phyloP scores from a whole-genome alignment of 2,888 invertebrate genomes.

The Drosophila lacicola region DNA sequence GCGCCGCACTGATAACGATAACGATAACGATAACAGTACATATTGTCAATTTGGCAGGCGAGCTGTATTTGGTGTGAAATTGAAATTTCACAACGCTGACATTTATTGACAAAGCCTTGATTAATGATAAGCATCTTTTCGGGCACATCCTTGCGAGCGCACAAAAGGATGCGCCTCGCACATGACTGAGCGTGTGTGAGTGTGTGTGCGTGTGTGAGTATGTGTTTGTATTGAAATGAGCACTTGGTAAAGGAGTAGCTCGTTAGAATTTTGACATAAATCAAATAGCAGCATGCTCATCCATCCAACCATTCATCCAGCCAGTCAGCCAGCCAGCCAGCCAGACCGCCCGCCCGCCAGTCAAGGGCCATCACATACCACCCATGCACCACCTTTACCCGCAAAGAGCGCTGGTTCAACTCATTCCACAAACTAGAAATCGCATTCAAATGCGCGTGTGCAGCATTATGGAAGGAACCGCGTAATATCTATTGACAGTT shows the following conservation, averaged over 20 bases:
- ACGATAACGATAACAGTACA: conserved; percentile 46
- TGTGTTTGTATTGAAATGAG: conserved; percentile 48
- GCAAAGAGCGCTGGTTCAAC: conserved; percentile 15
- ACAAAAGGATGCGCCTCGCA: conserved; percentile 59
- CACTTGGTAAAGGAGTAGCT: conserved; percentile 62
- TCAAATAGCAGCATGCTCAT: conserved; percentile 83
- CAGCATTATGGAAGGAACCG: conserved; percentile 84
- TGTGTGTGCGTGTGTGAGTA: conserved; percentile 8
- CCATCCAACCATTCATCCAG: conserved; percentile 53
- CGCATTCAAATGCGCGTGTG: conserved; percentile 67
- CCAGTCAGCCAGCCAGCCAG: conserved; percentile 20
- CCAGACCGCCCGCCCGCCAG: conserved; percentile 19
- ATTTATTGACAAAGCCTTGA: conserved; percentile 85
- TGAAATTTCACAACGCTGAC: conserved; percentile 83
- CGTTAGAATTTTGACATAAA: conserved; percentile 84
- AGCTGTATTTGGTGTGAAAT: conserved; percentile 78
- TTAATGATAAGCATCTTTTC: conserved; percentile 82
- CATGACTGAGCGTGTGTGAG: conserved; percentile 35
- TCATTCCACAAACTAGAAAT: background rate
- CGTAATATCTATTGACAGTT: conserved; percentile 85
- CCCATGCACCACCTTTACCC: conserved; percentile 17
- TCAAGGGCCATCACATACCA: conserved; percentile 33
- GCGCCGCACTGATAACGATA: conserved; percentile 54
- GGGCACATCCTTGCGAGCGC: conserved; percentile 42
- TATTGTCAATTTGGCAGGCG: conserved; percentile 66